Percentiles rank a stretch among this genome's conserved stretches.
These are phyloP conservation scores for Brenthis daphne DNA, from an alignment of 2,888 invertebrate genomes.

Conservation along the genomic window DNA sequence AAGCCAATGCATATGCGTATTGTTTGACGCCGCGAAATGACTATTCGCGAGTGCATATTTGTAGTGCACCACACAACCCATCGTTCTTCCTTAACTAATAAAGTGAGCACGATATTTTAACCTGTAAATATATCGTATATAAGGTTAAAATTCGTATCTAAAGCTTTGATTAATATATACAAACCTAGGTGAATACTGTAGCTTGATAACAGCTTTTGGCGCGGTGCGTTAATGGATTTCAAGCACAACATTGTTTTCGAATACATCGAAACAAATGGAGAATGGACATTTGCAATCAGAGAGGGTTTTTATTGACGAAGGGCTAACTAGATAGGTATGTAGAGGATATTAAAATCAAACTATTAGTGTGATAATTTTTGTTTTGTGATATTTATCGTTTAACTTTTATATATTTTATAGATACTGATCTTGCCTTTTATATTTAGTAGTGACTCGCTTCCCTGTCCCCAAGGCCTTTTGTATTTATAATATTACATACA, in stretches of 20 bases:
- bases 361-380: background rate
- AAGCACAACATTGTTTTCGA: constrained; percentile 72
- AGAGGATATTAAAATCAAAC: background rate
- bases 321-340: constrained; percentile 15
- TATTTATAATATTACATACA: no score
- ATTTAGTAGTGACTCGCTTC: no score
- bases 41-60: constrained; percentile 58
- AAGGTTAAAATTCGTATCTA: constrained; percentile 18
- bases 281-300: constrained; percentile 54
- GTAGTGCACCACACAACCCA: constrained; percentile 39
- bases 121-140: background rate
- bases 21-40: constrained; percentile 52
- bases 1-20: constrained; percentile 49
- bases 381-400: no score
- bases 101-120: constrained; percentile 10
- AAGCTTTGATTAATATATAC: constrained; percentile 2
- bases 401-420: no score
- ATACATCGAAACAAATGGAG: constrained; percentile 60
- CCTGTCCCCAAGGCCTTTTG: no score
- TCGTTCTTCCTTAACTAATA: background rate
- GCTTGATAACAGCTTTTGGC: constrained; percentile 57
- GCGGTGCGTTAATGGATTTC: constrained; percentile 68
- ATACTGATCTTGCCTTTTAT: no score
- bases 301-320: constrained; percentile 51
- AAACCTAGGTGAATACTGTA: constrained; percentile 39